phyloP scores from a whole-genome alignment of 2,888 invertebrate species.

The Oeneis ivallda region DNA sequence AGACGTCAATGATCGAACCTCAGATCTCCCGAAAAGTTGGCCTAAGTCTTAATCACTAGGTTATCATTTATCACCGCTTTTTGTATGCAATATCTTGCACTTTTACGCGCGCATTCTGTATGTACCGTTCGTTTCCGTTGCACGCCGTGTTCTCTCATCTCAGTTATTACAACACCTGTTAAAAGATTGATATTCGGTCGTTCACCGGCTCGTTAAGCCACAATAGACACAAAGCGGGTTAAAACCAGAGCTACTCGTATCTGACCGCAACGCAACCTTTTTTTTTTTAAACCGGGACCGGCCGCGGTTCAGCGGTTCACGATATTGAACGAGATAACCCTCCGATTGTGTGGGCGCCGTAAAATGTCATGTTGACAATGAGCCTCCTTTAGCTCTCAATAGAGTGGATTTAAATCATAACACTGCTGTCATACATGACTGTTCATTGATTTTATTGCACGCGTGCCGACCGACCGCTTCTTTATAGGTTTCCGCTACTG shows the following conservation, averaged over 20 bases:
- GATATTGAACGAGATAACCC: conserved; percentile 47
- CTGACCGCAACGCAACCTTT: conserved; percentile 55
- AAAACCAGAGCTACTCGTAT: conserved; percentile 48
- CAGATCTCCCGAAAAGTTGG: no score
- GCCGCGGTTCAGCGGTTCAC: conserved; percentile 28
- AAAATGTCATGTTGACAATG: conserved; percentile 67
- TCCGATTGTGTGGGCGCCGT: conserved; percentile 65
- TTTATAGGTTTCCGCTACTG: conserved; percentile 50
- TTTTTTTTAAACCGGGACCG: conserved; percentile 23
- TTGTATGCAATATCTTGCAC: no score
- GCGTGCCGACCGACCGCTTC: conserved; percentile 49
- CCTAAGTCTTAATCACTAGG: no score
- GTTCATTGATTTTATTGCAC: conserved; percentile 54
- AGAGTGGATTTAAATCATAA: conserved; percentile 63
- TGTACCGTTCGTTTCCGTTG: no score
- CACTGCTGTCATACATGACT: conserved; percentile 51
- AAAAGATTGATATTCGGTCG: conserved; percentile 41
- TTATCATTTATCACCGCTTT: no score
- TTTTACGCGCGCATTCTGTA: no score
- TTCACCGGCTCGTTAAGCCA: conserved; percentile 71
- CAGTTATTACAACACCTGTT: no score
- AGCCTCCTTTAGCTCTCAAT: conserved; percentile 57
- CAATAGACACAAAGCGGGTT: conserved; percentile 55
- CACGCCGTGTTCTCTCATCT: no score
- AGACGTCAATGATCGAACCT: no score